Conservation (phyloP, 2,113 vertebrate species). For the Erythrolamprus reginae region DNA sequence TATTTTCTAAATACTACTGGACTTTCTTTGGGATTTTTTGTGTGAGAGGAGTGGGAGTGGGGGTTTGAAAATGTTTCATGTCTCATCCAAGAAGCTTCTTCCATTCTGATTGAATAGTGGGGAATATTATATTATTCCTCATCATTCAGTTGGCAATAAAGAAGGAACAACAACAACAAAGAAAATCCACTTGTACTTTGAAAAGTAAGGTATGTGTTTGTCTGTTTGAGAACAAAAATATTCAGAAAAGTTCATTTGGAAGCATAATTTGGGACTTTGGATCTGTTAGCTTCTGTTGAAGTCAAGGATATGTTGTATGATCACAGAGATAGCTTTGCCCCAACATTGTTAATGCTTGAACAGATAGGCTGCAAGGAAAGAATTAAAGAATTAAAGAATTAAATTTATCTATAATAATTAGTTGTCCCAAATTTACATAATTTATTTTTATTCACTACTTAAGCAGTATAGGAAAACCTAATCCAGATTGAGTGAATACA, state of each 20-base stretch:
- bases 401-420: background rate
- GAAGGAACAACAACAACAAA: background rate
- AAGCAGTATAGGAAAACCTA: background rate
- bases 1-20: no score
- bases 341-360: background rate
- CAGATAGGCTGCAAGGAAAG: background rate
- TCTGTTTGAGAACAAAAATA: background rate
- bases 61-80: no score
- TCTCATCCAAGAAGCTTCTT: no score
- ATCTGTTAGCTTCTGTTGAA: background rate
- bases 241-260: background rate
- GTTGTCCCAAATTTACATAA: background rate
- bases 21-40: no score
- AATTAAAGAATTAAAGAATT: no score
- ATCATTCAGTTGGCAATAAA: no score
- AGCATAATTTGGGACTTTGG: background rate
- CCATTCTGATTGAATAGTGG: no score
- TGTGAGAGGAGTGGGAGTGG: no score
- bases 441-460: background rate
- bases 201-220: background rate
- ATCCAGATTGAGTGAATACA: background rate
- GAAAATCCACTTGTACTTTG: background rate
- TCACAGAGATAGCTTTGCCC: background rate
- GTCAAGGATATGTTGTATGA: background rate
- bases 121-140: no score